Evolutionary conservation across 2,888 invertebrate genomes (phyloP).

Genomic region (Leptinotarsa juncta): DNA sequence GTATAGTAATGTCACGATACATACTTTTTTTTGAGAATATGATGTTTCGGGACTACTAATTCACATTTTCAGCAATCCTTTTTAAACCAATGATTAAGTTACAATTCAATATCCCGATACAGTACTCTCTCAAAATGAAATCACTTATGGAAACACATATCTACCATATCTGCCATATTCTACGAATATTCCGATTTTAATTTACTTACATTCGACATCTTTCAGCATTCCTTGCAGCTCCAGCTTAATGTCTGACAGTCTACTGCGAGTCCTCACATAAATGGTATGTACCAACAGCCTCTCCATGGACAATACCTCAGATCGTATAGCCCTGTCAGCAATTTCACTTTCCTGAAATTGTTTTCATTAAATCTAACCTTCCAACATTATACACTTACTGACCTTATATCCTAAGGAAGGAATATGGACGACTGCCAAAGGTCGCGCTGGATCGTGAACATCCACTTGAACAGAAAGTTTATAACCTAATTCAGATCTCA

Average conservation of each 20-base stretch:
- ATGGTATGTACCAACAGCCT: slow-evolving; percentile 94
- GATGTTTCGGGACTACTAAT: too few species aligned
- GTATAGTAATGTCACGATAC: too few species aligned
- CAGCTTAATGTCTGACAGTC: slow-evolving; percentile 84
- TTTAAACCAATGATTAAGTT: too few species aligned
- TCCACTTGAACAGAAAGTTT: slow-evolving; percentile 91
- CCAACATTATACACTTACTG: slow-evolving; percentile 44
- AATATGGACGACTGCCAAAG: slow-evolving; percentile 77
- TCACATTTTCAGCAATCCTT: too few species aligned
- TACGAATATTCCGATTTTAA: too few species aligned
- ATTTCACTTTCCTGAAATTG: slow-evolving; percentile 72
- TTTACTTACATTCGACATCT: slow-evolving; percentile 76
- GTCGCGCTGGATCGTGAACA: slow-evolving; percentile 80
- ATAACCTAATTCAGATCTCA: slow-evolving; percentile 88
- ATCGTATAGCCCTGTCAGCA: slow-evolving; percentile 82
- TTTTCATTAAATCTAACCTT: background rate
- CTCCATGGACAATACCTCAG: slow-evolving; percentile 95
- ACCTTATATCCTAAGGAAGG: slow-evolving; percentile 77
- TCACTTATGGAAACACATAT: too few species aligned
- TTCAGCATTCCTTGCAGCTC: slow-evolving; percentile 78
- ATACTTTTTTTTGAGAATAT: too few species aligned
- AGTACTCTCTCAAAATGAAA: too few species aligned
- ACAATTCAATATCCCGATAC: too few species aligned
- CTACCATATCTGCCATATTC: too few species aligned
- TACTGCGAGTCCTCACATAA: slow-evolving; percentile 88